Conservation (phyloP, 2,888 invertebrate genomes). For the Thecocarcelia acutangulata region DNA sequence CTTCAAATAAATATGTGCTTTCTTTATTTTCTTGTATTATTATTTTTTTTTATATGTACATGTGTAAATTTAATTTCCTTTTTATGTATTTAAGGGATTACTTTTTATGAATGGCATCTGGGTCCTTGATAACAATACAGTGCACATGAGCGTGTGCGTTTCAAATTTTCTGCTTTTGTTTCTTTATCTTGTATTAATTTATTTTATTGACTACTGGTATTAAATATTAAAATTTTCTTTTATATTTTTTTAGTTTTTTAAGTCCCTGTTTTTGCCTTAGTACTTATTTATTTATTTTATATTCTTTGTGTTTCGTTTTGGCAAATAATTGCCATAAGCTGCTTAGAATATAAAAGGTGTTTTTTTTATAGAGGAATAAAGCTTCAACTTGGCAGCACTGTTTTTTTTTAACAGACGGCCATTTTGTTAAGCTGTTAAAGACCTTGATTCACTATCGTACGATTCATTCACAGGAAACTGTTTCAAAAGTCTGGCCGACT, state of each 20-base stretch:
- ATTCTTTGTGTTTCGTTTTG: not conserved
- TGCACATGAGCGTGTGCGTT: not conserved
- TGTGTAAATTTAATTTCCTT: not conserved
- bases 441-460: no score
- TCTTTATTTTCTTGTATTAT: constrained; percentile 3
- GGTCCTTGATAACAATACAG: not conserved
- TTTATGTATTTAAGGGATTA: constrained; percentile 65
- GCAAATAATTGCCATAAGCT: constrained; percentile 60
- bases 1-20: constrained; percentile 12
- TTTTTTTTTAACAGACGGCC: no score
- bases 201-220: constrained; percentile 8
- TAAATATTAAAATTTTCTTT: not conserved
- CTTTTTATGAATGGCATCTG: constrained; percentile 54
- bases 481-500: no score
- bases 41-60: not conserved
- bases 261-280: constrained; percentile 13
- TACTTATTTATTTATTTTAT: not conserved
- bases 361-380: no score
- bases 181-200: constrained; percentile 12
- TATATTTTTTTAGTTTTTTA: not conserved
- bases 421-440: no score
- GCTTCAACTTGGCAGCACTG: no score
- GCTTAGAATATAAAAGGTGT: constrained; percentile 64
- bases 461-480: no score
- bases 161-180: not conserved